A percentile compares a stretch with the other conserved stretches of the same genome.
phyloP scores from a whole-genome alignment of 1,140 invertebrate genomes.

The Caerostris extrusa region DNA sequence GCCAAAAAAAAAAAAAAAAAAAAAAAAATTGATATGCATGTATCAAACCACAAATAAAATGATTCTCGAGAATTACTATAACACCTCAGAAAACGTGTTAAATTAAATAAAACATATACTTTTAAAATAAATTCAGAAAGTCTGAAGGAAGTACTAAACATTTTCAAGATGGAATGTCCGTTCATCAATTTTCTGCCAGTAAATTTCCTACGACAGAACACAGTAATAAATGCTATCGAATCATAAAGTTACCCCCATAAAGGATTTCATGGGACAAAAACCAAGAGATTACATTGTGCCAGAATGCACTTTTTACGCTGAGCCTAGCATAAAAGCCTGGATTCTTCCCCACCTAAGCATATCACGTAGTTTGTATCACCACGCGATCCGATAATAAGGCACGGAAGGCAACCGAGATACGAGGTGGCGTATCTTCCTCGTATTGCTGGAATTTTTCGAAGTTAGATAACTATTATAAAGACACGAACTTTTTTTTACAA shows the following conservation, averaged over 20 bases:
- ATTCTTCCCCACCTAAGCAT: slow-evolving; percentile 18
- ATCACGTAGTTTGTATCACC: slow-evolving; percentile 26
- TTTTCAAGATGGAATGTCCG: no score
- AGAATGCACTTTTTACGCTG: background rate
- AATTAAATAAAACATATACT: no score
- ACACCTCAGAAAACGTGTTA: no score
- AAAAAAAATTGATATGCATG: no score
- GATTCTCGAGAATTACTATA: no score
- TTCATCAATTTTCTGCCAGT: background rate
- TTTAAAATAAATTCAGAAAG: no score
- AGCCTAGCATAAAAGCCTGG: slow-evolving; percentile 8
- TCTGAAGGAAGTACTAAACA: no score
- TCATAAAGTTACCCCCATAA: background rate
- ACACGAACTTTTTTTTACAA: background rate
- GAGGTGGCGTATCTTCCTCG: background rate
- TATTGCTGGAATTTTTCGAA: background rate
- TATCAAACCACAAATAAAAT: no score
- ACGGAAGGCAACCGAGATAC: background rate
- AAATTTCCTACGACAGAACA: background rate
- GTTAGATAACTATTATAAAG: background rate
- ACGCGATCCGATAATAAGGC: slow-evolving; percentile 44
- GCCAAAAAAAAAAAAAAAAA: no score
- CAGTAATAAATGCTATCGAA: background rate
- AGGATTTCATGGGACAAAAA: background rate
- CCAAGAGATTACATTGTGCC: background rate